Base-by-base conservation (phyloP, 2,797 vertebrate genomes). In the Tauraco hartlaubi region DNA sequence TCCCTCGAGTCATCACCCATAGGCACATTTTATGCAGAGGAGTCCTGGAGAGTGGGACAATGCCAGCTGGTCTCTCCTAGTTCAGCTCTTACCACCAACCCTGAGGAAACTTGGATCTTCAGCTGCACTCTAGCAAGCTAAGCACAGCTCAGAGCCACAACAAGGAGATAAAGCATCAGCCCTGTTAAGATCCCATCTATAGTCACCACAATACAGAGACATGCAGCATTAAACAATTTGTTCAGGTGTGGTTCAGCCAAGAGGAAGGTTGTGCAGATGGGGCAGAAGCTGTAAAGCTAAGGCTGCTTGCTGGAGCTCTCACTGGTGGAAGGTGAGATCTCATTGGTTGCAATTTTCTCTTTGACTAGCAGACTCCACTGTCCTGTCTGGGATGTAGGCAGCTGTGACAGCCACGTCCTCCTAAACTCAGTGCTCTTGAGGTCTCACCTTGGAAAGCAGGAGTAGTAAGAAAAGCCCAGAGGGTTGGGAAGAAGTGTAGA, bases 281-380 rank as follows among this genome's bases (percentile, higher is more conserved):
- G 43, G 58, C 84, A 67, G 75, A 59, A 49, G 55, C 16, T 52
- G 14, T 9, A 26, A 63, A 11, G 25, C 29, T 49, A 49, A 37
- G 52, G 35, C 29, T 64, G 41, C 56, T 15, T 5, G 25, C n/a
- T 21, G 67, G 63, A 72, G 25, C 41, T 2, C 58, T 41, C 46
- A 5, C 6, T 0, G 0, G 14, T 2, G n/a, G 15, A 55, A 90
- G 52, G 37, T 4, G 56, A 56, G 33, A 5, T 22, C 37, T 25
- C 6, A 0, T 1, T 33, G 39, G 48, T 10, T 96, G 94, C 68
- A 89, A 18, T 93, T 80, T 92, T 35, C 72, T 56, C 64, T 68
- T 29, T 55, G 88, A 48, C 94, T 92, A 14, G 49, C 92, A 97
- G 94, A 91, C 81, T 95, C 86, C 96, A 92, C 93, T 91, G 56